Evolutionary conservation across 2,113 vertebrate genomes (phyloP).

Genomic region (Dendrocopos noguchii): DNA sequence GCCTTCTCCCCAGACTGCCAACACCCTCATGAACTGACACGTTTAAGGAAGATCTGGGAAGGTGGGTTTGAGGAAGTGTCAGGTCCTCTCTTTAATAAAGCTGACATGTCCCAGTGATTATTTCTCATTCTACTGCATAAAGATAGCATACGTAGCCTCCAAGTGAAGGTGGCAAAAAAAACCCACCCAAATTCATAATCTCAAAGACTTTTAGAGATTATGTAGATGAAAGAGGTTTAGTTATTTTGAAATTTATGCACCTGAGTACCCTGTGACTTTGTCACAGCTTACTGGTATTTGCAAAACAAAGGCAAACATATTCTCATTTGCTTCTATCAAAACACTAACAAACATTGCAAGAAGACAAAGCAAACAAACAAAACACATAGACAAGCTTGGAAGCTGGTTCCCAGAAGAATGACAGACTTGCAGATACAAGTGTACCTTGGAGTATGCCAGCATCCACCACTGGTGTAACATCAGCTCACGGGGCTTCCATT

Average conservation of each 20-base stretch:
- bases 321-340: background rate
- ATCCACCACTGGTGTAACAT: background rate
- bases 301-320: background rate
- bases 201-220: background rate
- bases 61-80: background rate
- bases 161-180: background rate
- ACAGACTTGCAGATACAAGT: background rate
- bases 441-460: background rate
- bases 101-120: background rate
- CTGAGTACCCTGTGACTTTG: background rate
- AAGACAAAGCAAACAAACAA: slow-evolving; percentile 37
- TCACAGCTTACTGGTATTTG: background rate
- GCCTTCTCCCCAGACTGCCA: background rate
- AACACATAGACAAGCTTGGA: slow-evolving; percentile 12
- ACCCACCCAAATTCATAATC: background rate
- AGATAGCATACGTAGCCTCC: background rate
- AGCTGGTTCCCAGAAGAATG: background rate
- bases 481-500: background rate
- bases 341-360: background rate
- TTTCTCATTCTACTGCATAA: background rate
- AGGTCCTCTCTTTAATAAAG: background rate
- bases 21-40: background rate
- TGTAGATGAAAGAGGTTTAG: background rate
- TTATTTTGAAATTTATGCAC: background rate
- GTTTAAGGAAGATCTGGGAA: background rate